These are phyloP conservation scores for Bubalus kerabau DNA, from an alignment of 2,113 vertebrate genomes.

Conservation along the genomic window DNA sequence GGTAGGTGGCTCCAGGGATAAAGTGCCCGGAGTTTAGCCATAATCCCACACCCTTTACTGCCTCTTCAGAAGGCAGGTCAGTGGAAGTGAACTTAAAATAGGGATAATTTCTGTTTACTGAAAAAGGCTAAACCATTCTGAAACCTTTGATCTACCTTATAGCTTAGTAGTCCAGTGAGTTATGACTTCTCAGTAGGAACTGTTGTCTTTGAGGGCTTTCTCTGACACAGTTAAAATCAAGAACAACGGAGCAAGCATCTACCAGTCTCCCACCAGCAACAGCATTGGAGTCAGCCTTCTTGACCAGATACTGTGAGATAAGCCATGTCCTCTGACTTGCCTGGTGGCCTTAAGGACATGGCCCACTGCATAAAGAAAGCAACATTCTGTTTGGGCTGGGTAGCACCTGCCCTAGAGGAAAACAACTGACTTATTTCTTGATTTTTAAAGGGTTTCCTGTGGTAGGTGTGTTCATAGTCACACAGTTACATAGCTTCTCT, in stretches of 20 bases:
- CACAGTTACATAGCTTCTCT: not conserved
- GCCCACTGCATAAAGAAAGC: not conserved
- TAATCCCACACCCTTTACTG: not conserved
- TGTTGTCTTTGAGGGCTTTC: not conserved
- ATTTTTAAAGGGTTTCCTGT: not conserved
- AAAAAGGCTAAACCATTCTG: not conserved
- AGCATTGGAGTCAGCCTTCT: not conserved
- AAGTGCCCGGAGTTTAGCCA: not conserved
- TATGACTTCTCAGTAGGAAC: not conserved
- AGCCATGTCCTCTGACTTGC: not conserved
- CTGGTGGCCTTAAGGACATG: not conserved
- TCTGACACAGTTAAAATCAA: not conserved
- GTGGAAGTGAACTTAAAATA: not conserved
- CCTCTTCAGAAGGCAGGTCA: not conserved
- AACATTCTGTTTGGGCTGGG: not conserved
- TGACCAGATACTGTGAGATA: fast-evolving
- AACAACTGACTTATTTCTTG: not conserved
- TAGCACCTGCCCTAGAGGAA: not conserved
- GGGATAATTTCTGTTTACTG: not conserved
- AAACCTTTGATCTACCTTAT: no score
- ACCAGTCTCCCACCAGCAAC: not conserved
- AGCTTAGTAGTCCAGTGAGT: not conserved
- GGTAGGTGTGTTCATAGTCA: not conserved
- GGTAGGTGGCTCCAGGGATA: not conserved
- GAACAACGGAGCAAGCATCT: not conserved